Base-by-base conservation (phyloP, 1,140 invertebrate genomes). In the Sipha flava region DNA sequence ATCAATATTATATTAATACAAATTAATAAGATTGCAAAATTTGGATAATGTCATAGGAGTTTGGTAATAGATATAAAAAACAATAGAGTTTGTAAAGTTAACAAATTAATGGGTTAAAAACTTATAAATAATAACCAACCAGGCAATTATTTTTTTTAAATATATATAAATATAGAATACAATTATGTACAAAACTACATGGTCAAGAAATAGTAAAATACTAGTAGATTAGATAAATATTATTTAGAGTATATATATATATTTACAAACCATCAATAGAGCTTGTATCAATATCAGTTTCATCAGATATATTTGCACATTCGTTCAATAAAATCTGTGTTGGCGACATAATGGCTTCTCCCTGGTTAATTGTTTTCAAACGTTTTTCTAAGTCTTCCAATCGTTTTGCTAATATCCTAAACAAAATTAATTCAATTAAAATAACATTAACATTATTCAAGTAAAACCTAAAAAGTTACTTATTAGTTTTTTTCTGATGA, bases 401-500 rank as follows among this genome's bases (percentile, higher is more conserved):
- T 59, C 73, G n/a, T 77, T 77, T 57, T 23, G 73, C 73, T 29
- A 77, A 59, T 57, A 77, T 43, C 59, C 73, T 77, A 77, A 12
- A 23, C 29, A 73, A 7, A 34, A 29, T 59, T 29, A 29, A 14
- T 3, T 29, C n/a, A 29, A 54, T 54, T 54, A 37, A 37, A 18
- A 12, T 52, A 16, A 14, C 9, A 52, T 54, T 26, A 34, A 14
- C n/a, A n/a, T 9, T 52, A 37, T 75, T 26, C 12, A 23, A 37
- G 2, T 49, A 49, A n/a, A 18, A 29, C 4, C 9, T 43, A 12
- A 21, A 29, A 83, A n/a, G n/a, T n/a, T 82, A 90, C 90, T 91
- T 92, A 84, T 93, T 95, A 1, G 93, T 92, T 87, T 94, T 94
- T 82, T 92, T 91, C 83, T 95, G 93, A 86, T 95, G 93, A 59